A percentile compares a stretch with the other conserved stretches of the same genome.
phyloP scores from a whole-genome alignment of 2,797 vertebrate genomes.

The Eutrigla gurnardus region DNA sequence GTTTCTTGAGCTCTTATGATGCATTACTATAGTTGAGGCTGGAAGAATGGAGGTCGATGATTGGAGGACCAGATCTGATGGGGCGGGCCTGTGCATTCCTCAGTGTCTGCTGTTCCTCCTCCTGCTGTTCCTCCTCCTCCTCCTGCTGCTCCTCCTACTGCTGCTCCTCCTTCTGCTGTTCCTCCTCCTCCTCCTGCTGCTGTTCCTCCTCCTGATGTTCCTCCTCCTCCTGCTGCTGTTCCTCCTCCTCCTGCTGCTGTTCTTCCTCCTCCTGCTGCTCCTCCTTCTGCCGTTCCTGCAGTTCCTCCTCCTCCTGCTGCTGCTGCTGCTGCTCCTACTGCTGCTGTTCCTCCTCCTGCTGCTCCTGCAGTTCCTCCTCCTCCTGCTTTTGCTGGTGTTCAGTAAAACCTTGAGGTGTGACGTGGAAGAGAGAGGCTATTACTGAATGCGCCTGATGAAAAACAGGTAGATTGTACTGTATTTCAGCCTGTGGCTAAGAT shows the following conservation, averaged over 20 bases:
- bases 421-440: constrained; percentile 44
- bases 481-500: constrained; percentile 49
- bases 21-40: not conserved
- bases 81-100: constrained; percentile 46
- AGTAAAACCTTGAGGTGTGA: constrained; percentile 22
- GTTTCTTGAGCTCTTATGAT: too few relatives aligned
- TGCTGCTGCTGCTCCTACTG: too few relatives aligned
- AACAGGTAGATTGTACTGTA: constrained; percentile 50
- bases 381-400: not conserved
- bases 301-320: too few relatives aligned
- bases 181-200: too few relatives aligned
- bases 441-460: constrained; percentile 51
- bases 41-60: not conserved
- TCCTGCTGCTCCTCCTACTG: too few relatives aligned
- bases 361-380: constrained; percentile 9
- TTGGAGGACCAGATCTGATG: not conserved
- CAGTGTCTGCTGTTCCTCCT: not conserved
- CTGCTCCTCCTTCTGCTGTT: too few relatives aligned
- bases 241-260: too few relatives aligned
- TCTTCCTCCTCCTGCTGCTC: not conserved
- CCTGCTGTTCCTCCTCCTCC: too few relatives aligned
- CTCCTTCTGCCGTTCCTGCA: too few relatives aligned
- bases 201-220: too few relatives aligned
- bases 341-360: constrained; percentile 10
- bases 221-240: too few relatives aligned